Evolutionary conservation across 2,113 vertebrate genomes (phyloP), one percentile per base, ranked within the genome.

Genomic region (Larimichthys polyactis): DNA sequence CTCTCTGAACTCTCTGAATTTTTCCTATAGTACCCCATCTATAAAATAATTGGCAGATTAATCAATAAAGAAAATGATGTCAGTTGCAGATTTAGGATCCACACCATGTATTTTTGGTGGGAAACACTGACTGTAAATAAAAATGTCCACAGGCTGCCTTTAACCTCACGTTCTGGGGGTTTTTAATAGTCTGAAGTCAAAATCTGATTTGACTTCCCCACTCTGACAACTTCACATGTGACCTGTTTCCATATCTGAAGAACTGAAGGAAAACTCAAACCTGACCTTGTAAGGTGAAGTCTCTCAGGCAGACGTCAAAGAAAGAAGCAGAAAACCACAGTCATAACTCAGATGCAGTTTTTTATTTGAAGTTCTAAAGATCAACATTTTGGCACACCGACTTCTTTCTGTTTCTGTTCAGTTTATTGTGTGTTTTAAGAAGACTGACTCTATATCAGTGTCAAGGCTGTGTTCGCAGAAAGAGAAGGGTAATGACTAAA

Each of bases 341-440:
- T 79, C 54, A 52, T 12, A 51, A 69, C 19, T 49, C 67, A 46
- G 29, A 72, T 29, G 12, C 44, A 59, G 2, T 64, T 63, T 58
- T n/a, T 63, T 54, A 55, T 80, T 60, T 36, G 27, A 58, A 16
- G 49, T 65, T 71, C 24, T 43, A 40, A 49, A 64, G 40, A 19
- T 70, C 3, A 15, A 19, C 2, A n/a, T 54, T 72, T 54, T 14
- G 3, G 43, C 58, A 14, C 29, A 8, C 73, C 12, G 55, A 46
- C 27, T 73, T 22, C 29, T 24, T 4, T 43, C 22, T 29, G 24
- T 36, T 29, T 49, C 22, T 27, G 5, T 66, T 80, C 15, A 12
- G 29, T 59, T 66, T 27, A 59, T 43, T 22, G 70, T 62, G 40
- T 32, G 15, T 55, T 36, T 32, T 11, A 46, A 49, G 16, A 70